Evolutionary conservation across 2,113 vertebrate genomes (phyloP).

Genomic region (Catharus fuscescens): DNA sequence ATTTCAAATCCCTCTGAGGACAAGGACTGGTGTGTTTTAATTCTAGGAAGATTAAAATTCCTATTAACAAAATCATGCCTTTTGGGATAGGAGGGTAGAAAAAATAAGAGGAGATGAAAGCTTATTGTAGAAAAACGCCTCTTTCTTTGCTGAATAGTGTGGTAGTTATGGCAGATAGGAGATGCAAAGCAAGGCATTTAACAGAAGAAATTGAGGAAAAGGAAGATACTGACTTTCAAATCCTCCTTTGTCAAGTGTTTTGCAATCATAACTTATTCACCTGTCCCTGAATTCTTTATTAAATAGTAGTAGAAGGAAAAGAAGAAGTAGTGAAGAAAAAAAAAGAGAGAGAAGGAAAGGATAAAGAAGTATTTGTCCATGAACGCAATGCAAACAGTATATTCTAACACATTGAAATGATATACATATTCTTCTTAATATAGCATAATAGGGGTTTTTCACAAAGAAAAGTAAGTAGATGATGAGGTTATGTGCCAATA

Average conservation of each 20-base stretch:
- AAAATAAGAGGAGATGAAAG: not conserved
- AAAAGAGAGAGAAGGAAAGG: not conserved
- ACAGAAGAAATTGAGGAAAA: not conserved
- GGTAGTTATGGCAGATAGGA: not conserved
- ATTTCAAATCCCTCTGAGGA: not conserved
- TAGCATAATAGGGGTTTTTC: not conserved
- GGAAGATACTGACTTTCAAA: not conserved
- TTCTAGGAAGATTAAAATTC: not conserved
- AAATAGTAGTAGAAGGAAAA: not conserved
- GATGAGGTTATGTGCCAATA: not conserved
- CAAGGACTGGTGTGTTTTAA: not conserved
- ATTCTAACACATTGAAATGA: not conserved
- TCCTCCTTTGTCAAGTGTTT: not conserved
- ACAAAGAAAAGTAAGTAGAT: not conserved
- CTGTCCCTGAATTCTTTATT: not conserved
- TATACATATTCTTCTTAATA: not conserved
- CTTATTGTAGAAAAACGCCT: not conserved
- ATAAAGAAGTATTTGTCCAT: not conserved
- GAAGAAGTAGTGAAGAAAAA: not conserved
- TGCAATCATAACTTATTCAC: not conserved
- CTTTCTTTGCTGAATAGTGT: not conserved
- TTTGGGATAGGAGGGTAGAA: not conserved
- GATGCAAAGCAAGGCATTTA: not conserved
- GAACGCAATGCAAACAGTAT: not conserved
- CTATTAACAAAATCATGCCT: not conserved